Conservation (phyloP, 2,888 invertebrate genomes). For the Phengaris alcon region DNA sequence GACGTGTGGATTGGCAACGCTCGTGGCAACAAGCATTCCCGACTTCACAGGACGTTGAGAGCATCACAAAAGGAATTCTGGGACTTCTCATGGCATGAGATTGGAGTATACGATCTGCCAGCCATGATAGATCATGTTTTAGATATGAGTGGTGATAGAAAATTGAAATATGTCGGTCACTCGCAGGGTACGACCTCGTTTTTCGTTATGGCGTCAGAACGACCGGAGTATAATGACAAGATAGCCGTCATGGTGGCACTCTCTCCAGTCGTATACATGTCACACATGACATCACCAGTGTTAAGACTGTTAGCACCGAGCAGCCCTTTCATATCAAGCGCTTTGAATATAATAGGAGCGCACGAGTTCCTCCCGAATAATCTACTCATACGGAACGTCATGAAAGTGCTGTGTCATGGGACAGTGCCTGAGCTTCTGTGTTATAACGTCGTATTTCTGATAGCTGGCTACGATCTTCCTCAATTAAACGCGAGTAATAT, state of each 20-base stretch:
- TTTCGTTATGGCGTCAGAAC: conserved; percentile 76
- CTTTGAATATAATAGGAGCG: conserved; percentile 63
- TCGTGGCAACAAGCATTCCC: conserved; percentile 85
- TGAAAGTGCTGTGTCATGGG: conserved; percentile 64
- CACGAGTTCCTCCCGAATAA: conserved; percentile 83
- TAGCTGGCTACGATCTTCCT: conserved; percentile 77
- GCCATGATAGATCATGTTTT: conserved; percentile 87
- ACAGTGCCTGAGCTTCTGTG: conserved; percentile 75
- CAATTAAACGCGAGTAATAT: conserved; percentile 80
- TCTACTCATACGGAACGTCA: conserved; percentile 66
- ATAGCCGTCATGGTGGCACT: conserved; percentile 76
- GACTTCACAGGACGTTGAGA: conserved; percentile 67
- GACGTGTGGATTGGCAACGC: conserved; percentile 90
- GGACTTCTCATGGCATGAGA: conserved; percentile 89
- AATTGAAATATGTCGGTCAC: conserved; percentile 84
- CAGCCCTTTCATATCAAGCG: conserved; percentile 45
- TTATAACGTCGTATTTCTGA: conserved; percentile 78
- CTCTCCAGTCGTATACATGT: conserved; percentile 79
- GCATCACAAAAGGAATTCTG: conserved; percentile 75
- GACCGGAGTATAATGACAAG: conserved; percentile 77
- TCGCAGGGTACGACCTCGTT: conserved; percentile 83
- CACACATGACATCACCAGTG: conserved; percentile 57
- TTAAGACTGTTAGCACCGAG: conserved; percentile 53
- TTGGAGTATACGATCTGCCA: conserved; percentile 87
- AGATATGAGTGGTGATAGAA: conserved; percentile 64